phyloP scores from a whole-genome alignment of 1,140 invertebrate species.

The Eubasilissa regina region DNA sequence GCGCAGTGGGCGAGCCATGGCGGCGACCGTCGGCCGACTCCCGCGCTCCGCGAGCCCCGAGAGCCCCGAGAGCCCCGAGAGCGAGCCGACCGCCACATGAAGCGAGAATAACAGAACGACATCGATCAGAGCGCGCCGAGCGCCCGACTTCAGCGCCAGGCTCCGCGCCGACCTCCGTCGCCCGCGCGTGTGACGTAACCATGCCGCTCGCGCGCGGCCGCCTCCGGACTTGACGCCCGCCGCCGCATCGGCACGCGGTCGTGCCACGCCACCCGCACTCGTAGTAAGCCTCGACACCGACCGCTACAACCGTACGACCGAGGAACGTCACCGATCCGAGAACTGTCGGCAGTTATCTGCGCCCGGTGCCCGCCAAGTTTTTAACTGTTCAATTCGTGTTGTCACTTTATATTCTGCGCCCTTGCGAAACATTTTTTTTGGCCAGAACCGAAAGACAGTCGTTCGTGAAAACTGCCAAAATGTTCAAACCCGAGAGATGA shows the following conservation, averaged over 20 bases:
- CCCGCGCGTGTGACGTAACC: conserved; percentile 37
- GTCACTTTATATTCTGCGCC: too few relatives aligned
- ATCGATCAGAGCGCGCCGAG: conserved; percentile 31
- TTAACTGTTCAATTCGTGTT: too few relatives aligned
- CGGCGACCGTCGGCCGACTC: conserved; percentile 47
- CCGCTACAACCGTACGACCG: background rate
- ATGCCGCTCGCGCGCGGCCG: conserved; percentile 10
- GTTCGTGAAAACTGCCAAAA: background rate
- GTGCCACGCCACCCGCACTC: conserved; percentile 5
- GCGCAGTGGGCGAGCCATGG: conserved; percentile 50
- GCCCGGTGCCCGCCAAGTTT: too few relatives aligned
- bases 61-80: background rate
- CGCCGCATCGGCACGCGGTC: background rate
- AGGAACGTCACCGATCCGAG: too few relatives aligned
- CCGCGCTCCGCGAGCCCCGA: conserved; percentile 41
- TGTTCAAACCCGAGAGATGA: too few relatives aligned
- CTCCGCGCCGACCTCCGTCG: conserved; percentile 3
- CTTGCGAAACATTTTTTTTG: too few relatives aligned
- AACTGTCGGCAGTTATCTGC: too few relatives aligned
- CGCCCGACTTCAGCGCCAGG: background rate
- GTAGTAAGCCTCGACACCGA: background rate
- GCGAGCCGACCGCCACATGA: too few relatives aligned
- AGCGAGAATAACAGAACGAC: conserved; percentile 19
- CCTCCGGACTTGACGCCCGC: background rate
- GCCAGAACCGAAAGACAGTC: background rate